Evolutionary conservation across 2,113 vertebrate species (phyloP).

Genomic region (Bubo blakistoni): DNA sequence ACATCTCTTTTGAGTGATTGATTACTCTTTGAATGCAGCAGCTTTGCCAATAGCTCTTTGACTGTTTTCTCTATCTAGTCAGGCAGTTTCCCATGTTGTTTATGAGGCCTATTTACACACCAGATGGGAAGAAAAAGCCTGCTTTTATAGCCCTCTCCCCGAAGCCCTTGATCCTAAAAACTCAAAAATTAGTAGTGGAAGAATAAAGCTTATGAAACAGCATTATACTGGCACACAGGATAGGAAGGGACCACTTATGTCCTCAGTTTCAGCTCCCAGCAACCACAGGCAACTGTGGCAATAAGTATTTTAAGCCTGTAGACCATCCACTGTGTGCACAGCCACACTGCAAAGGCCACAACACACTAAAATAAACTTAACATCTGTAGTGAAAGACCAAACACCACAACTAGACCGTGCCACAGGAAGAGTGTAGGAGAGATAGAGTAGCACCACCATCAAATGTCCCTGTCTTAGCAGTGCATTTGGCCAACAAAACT

Average conservation of each 20-base stretch:
- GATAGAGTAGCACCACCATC: not conserved
- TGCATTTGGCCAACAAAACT: not conserved
- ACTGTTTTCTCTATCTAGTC: conserved; percentile 11
- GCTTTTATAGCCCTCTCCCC: not conserved
- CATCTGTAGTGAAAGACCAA: not conserved
- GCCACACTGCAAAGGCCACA: not conserved
- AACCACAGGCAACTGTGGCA: not conserved
- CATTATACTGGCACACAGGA: not conserved
- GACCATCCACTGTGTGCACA: not conserved
- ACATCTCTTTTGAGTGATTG: not conserved
- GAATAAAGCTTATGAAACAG: not conserved
- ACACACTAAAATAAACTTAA: not conserved
- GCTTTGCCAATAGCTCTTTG: conserved; percentile 36
- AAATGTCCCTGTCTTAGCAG: not conserved
- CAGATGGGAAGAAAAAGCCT: not conserved
- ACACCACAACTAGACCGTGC: not conserved
- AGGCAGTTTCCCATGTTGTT: conserved; percentile 37
- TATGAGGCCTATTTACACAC: conserved; percentile 2
- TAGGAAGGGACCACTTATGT: not conserved
- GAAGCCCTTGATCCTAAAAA: not conserved
- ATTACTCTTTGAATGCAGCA: conserved; percentile 18
- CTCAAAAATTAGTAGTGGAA: not conserved
- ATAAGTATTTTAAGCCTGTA: not conserved
- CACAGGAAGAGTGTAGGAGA: not conserved
- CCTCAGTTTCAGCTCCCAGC: not conserved